Base-by-base conservation (phyloP, 2,888 invertebrate species). In the Ochropleura leucogaster region DNA sequence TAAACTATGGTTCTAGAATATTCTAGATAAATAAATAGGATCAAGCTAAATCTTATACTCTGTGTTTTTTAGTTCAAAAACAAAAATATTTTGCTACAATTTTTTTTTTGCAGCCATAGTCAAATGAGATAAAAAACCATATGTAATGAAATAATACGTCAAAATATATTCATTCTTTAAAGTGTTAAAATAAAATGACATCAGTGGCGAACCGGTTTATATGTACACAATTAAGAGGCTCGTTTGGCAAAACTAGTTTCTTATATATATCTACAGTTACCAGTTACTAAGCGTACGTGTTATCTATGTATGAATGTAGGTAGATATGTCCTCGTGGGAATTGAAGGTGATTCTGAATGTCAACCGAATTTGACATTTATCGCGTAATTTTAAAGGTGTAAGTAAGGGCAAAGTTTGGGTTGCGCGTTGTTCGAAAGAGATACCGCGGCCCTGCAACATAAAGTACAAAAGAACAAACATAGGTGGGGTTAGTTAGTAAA, bases 151-250 rank as follows among this genome's bases (percentile, higher is more conserved):
- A 67, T 62, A 70, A 74, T 62, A 80, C 75, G 77, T 81, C 82
- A 80, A 83, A 80, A 83, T 67, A 83, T 67, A 83, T 74, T 59
- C 47, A 76, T 87, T 75, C 65, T 68, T 72, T 55, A 30, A 68
- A 67, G 79, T 84, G 84, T 83, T 76, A 86, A 74, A 84, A 89
- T 76, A 86, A 74, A 84, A 89, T 90, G 88, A 90, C 89, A 88
- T 90, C 89, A 89, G 76, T 74, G 4, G n/a, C 30, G 53, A 80
- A 86, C 89, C 86, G 80, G 84, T 89, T 89, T 77, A 44, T 0
- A 30, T 20, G 53, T 74, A 77, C 55, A 75, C 73, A 82, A 77
- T 68, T 71, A 74, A 60, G 30, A 72, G 53, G 62, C 81, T 75
- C 53, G 83, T 80, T 85, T 86, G 73, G 77, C 76, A 47, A 75